Base-by-base conservation (phyloP, 2,888 invertebrate genomes). In the Meandrusa payeni region DNA sequence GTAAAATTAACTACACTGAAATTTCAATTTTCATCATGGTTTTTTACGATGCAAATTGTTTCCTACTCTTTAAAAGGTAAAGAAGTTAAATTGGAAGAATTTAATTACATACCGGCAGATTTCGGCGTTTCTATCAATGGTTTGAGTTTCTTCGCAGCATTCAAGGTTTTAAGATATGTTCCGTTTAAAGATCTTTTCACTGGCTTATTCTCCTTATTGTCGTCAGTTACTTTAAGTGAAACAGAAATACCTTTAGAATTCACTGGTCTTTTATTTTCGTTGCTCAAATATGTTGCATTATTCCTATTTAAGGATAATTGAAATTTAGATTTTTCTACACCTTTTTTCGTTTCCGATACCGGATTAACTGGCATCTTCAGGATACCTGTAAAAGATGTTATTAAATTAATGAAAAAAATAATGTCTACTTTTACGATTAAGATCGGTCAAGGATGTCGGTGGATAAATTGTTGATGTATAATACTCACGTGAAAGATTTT, bases 361-460 rank as follows among this genome's bases (percentile, higher is more conserved):
- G 77, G 79, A 64, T 85, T 83, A 76, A 83, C 79, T 83, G 83
- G 88, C 88, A 88, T 88, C 86, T 88, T 88, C 86, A 83, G 88
- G 62, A 81, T 69, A 85, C 86, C 88, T 88, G 77, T 6, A 73
- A 81, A 32, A 38, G 6, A 28, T 17, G 10, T 33, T 61, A 61
- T 60, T 62, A 58, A 64, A 62, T 60, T 56, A 49, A 39, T 36
- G 37, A 50, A 28, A 43, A 48, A 51, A 47, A 46, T 42, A 39
- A 20, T 24, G 50, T 52, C 55, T 69, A 76, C 71, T 76, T 77
- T 74, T 63, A 64, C 28, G 24, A 37, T 37, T 17, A 33, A 67
- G 68, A 64, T 67, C 70, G 75, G 75, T 80, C 80, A 82, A 81
- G 77, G 78, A 74, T 78, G 57, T 61, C 51, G 48, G 56, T 50